Conservation (phyloP, 2,888 invertebrate genomes). For the Euproctis similis region DNA sequence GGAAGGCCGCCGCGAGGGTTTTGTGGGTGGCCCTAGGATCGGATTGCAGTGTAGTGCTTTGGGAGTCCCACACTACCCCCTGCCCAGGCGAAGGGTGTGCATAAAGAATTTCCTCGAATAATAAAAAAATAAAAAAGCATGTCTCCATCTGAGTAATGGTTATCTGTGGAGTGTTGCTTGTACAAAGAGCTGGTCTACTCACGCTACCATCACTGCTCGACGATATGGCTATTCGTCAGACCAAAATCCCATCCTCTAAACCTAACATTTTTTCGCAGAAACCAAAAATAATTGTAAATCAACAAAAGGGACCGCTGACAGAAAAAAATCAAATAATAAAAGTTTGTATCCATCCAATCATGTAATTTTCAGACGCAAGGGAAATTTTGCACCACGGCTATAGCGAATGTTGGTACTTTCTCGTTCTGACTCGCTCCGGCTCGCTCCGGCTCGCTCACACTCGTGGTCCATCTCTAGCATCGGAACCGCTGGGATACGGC, state of each 20-base stretch:
- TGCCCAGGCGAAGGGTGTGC: too few species aligned
- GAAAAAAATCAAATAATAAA: slow-evolving; percentile 6
- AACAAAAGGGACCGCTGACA: background rate
- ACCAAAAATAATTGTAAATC: slow-evolving; percentile 1
- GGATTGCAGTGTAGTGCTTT: too few species aligned
- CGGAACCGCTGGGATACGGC: slow-evolving; percentile 3
- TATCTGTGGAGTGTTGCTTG: too few species aligned
- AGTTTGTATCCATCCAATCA: slow-evolving; percentile 11
- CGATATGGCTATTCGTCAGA: too few species aligned
- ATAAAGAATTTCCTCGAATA: too few species aligned
- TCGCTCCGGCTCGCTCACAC: background rate
- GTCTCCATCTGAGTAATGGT: too few species aligned
- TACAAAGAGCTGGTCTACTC: too few species aligned
- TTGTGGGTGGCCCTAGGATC: too few species aligned
- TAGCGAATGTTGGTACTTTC: slow-evolving; percentile 6
- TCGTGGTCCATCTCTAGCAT: background rate
- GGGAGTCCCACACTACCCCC: too few species aligned
- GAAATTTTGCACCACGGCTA: slow-evolving; percentile 12
- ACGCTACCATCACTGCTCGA: too few species aligned
- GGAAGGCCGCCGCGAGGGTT: too few species aligned
- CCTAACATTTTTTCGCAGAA: background rate
- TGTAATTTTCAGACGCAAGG: slow-evolving; percentile 9
- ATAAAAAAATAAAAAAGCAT: too few species aligned
- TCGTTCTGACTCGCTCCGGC: background rate
- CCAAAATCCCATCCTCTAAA: background rate